Conservation (phyloP, 2,113 vertebrate genomes). For the Phainopepla nitens region DNA sequence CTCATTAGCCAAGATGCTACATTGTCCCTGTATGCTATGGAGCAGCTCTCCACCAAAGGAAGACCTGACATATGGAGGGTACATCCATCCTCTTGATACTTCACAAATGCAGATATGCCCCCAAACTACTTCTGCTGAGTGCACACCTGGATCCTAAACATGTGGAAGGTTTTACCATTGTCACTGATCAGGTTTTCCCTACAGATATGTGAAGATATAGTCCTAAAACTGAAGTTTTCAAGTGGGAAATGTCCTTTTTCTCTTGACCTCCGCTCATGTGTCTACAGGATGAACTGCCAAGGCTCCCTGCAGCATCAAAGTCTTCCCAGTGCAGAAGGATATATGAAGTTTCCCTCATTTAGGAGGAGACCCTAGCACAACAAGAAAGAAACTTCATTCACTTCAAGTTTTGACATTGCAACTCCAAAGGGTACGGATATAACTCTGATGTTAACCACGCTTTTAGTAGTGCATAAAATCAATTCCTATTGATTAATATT, state of each 20-base stretch:
- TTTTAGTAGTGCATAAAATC: not conserved
- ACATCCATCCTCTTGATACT: accelerated
- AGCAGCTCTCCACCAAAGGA: not conserved
- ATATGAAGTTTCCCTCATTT: not conserved
- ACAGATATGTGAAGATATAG: not conserved
- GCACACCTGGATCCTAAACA: not conserved
- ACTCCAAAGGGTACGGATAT: not conserved
- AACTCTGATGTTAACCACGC: not conserved
- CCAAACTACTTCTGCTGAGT: not conserved
- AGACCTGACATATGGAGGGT: not conserved
- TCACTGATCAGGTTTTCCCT: not conserved
- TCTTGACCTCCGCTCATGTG: not conserved
- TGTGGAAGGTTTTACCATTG: not conserved
- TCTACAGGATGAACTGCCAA: not conserved
- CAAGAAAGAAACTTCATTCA: not conserved
- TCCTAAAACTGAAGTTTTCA: not conserved
- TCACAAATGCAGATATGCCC: accelerated
- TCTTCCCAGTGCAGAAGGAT: not conserved
- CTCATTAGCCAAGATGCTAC: accelerated
- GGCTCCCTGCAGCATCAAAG: not conserved
- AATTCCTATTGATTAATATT: not conserved
- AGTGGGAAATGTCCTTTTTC: not conserved
- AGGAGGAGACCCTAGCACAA: not conserved
- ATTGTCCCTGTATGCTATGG: accelerated
- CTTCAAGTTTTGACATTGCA: not conserved